Evolutionary conservation across 2,113 vertebrate species (phyloP).

Genomic region (Nibea albiflora): DNA sequence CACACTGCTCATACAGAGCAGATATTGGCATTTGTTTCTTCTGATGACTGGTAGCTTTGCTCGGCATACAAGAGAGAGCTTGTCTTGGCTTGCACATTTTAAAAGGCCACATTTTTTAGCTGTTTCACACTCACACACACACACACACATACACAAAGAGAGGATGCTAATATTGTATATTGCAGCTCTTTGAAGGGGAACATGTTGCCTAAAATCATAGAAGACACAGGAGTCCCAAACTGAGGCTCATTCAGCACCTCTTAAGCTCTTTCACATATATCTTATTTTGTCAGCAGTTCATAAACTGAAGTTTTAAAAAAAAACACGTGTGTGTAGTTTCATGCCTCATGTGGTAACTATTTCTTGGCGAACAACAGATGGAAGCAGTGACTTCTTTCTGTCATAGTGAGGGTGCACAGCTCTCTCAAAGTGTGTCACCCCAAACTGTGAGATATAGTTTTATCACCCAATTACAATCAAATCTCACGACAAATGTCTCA

Average conservation of each 20-base stretch:
- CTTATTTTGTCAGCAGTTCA: too few species aligned
- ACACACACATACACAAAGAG: neutral
- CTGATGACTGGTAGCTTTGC: conserved; percentile 29
- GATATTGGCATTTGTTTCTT: conserved; percentile 16
- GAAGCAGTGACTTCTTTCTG: neutral
- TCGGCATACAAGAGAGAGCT: conserved; percentile 29
- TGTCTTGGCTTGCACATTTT: conserved; percentile 58
- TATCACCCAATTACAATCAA: too few species aligned
- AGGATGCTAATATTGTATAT: neutral
- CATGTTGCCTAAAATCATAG: neutral
- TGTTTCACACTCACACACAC: conserved; percentile 3
- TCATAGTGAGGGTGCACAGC: neutral
- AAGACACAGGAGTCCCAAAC: neutral
- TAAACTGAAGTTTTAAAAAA: too few species aligned
- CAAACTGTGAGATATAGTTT: too few species aligned
- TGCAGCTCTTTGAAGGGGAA: neutral
- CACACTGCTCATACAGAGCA: neutral
- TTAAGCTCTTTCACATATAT: too few species aligned
- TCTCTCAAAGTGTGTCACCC: too few species aligned
- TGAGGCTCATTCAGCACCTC: neutral
- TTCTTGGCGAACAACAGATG: neutral
- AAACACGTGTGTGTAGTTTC: neutral
- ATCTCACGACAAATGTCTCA: too few species aligned
- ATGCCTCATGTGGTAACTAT: too few species aligned
- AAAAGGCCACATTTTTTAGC: conserved; percentile 52